A percentile compares a stretch with the other conserved stretches of the same genome.
phyloP scores from a whole-genome alignment of 2,113 vertebrate genomes.

The Leptosomus discolor region DNA sequence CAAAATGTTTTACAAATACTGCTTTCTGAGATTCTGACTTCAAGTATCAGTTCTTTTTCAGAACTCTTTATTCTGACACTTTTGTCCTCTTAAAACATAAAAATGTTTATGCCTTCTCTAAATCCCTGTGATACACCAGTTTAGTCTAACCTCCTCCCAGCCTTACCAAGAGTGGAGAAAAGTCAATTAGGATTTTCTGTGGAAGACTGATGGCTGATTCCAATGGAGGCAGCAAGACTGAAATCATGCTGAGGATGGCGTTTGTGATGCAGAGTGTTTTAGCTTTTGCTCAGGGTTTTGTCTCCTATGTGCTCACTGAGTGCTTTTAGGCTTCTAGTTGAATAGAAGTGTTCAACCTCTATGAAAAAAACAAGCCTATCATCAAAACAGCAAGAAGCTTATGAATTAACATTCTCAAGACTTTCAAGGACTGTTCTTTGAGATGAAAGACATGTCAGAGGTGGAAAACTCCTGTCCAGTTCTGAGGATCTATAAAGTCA shows the following conservation, averaged over 20 bases:
- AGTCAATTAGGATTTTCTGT: not conserved
- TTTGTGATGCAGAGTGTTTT: not conserved
- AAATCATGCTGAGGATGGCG: not conserved
- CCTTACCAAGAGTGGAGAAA: not conserved
- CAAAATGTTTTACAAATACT: not conserved
- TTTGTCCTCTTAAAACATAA: not conserved
- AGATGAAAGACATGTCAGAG: not conserved
- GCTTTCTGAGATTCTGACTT: not conserved
- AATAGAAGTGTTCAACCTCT: accelerated
- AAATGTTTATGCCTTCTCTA: not conserved
- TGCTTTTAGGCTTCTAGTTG: not conserved
- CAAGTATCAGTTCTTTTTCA: not conserved
- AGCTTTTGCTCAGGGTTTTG: not conserved
- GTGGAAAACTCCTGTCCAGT: not conserved
- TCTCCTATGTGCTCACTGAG: not conserved
- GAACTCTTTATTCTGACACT: not conserved
- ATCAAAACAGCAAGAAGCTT: not conserved
- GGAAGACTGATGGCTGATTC: not conserved
- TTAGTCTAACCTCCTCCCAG: not conserved
- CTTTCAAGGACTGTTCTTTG: not conserved
- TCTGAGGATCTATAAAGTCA: not conserved
- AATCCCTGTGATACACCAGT: not conserved
- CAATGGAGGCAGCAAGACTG: not conserved
- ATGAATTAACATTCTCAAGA: not conserved
- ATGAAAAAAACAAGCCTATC: not conserved